Conservation (phyloP, 2,888 invertebrate genomes). For the Bhutanitis thaidina region DNA sequence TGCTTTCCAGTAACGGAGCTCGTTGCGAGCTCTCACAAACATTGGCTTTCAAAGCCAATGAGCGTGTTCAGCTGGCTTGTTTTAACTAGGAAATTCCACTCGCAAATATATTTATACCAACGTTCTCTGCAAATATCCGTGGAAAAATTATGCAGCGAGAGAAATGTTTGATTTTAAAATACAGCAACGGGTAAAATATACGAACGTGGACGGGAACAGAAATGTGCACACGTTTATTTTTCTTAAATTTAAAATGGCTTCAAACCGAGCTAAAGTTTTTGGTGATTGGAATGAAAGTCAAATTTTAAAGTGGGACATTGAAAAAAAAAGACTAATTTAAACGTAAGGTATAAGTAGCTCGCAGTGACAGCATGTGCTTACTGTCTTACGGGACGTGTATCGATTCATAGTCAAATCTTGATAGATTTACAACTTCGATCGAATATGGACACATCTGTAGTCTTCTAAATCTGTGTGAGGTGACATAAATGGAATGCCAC, state of each 20-base stretch:
- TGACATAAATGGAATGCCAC: no score
- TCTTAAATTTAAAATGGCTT: neutral
- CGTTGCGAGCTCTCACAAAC: slow-evolving; percentile 2
- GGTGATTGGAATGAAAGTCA: no score
- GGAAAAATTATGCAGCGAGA: neutral
- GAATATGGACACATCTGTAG: no score
- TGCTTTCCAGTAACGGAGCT: neutral
- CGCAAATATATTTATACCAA: neutral
- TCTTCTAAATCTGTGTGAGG: no score
- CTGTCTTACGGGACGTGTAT: no score
- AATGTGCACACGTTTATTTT: neutral
- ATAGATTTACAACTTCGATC: no score
- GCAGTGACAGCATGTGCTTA: no score
- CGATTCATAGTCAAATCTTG: no score
- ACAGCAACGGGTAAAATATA: neutral
- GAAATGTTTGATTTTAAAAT: neutral
- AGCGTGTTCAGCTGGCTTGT: slow-evolving; percentile 1
- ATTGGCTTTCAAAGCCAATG: slow-evolving; percentile 9
- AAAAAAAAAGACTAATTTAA: no score
- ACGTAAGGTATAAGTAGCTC: no score
- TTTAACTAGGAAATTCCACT: slow-evolving; percentile 1
- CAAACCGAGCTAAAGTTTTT: no score
- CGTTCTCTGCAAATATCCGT: neutral
- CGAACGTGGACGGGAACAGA: neutral
- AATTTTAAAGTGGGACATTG: no score